phyloP scores from a whole-genome alignment of 1,140 invertebrate genomes.

The Zaprionus lachaisei region DNA sequence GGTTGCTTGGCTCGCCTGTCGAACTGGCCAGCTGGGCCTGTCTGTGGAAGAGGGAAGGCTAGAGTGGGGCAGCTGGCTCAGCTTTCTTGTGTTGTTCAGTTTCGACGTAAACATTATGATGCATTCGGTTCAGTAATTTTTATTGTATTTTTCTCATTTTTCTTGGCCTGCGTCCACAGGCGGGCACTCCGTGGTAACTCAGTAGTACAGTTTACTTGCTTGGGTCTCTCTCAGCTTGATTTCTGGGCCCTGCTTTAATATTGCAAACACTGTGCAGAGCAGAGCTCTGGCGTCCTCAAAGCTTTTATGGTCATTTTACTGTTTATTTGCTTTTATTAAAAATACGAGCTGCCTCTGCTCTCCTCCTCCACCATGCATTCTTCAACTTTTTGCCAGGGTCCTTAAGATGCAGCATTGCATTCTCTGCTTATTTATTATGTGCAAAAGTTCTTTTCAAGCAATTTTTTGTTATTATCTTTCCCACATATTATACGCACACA shows the following conservation, averaged over 20 bases:
- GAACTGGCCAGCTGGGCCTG: constrained; percentile 15
- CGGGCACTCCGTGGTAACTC: constrained; percentile 22
- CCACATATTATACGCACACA: constrained; percentile 11
- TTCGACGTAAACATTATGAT: constrained; percentile 82
- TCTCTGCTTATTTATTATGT: constrained; percentile 76
- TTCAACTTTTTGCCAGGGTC: constrained; percentile 16
- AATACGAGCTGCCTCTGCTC: constrained; percentile 31
- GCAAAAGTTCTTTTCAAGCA: constrained; percentile 63
- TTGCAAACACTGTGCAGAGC: constrained; percentile 50
- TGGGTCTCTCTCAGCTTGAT: constrained; percentile 31
- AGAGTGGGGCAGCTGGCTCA: constrained; percentile 23
- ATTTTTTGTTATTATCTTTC: constrained; percentile 62
- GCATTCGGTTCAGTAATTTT: constrained; percentile 82
- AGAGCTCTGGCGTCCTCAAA: constrained; percentile 35
- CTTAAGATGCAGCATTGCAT: constrained; percentile 54
- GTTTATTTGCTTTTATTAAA: constrained; percentile 77
- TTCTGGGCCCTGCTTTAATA: constrained; percentile 63
- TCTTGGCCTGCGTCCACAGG: constrained; percentile 44
- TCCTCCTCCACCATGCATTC: not conserved
- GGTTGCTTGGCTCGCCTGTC: constrained; percentile 7
- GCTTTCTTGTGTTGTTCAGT: constrained; percentile 74
- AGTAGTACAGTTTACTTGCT: constrained; percentile 41
- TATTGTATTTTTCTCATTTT: constrained; percentile 75
- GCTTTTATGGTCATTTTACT: constrained; percentile 67
- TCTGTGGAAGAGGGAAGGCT: too few species aligned